Evolutionary conservation across 2,888 invertebrate species (phyloP).

Genomic region (Aromia moschata): DNA sequence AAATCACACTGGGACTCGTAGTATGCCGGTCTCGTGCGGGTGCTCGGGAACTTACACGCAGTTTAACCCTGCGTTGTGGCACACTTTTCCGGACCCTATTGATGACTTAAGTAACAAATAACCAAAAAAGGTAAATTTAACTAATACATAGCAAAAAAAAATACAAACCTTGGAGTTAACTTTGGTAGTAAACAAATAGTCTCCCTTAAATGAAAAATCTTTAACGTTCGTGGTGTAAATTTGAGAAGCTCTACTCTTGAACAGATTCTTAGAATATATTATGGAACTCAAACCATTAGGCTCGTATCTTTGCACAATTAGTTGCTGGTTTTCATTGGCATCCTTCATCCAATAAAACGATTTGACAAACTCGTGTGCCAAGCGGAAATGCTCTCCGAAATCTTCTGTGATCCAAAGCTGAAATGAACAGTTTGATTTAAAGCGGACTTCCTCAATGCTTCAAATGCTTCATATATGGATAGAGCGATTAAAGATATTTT

Average conservation of each 20-base stretch:
- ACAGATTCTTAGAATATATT: conserved; percentile 58
- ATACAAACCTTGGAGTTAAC: conserved; percentile 68
- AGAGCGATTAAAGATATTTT: background rate
- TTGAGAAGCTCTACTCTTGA: conserved; percentile 47
- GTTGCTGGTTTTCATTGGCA: conserved; percentile 57
- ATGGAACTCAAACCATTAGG: conserved; percentile 69
- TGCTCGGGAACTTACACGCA: no score
- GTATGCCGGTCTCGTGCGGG: no score
- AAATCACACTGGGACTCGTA: no score
- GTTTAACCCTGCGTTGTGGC: no score
- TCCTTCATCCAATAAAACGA: conserved; percentile 78
- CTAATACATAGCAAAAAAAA: no score
- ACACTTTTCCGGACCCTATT: no score
- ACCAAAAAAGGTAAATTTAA: no score
- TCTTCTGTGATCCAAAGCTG: conserved; percentile 82
- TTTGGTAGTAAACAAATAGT: conserved; percentile 86
- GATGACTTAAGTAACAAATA: no score
- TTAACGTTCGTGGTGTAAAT: conserved; percentile 69
- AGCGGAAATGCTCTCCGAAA: conserved; percentile 77
- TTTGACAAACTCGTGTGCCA: conserved; percentile 78
- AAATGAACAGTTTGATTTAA: no score
- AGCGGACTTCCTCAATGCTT: no score
- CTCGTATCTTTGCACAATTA: conserved; percentile 76
- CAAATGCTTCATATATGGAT: background rate
- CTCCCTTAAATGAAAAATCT: conserved; percentile 84